Evolutionary conservation across 64 coral and sea anemone genomes (phyloP).

Genomic region (Pocillopora verrucosa): DNA sequence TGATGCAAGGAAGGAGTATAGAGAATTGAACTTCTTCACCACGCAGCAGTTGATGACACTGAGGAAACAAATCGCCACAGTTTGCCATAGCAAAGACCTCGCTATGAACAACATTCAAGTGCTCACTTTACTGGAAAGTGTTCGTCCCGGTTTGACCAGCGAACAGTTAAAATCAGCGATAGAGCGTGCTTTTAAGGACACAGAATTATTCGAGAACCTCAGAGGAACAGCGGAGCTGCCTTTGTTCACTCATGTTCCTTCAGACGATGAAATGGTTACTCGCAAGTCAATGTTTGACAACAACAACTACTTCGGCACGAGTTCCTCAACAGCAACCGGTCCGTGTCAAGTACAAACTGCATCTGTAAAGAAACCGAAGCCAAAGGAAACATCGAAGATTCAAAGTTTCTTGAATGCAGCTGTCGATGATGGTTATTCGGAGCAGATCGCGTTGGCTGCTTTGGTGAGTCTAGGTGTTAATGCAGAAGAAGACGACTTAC

Average conservation of each 20-base stretch:
- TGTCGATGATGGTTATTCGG: conserved; percentile 9
- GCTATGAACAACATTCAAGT: conserved; percentile 32
- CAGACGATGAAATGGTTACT: not conserved
- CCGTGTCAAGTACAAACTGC: not conserved
- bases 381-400: conserved; percentile 4
- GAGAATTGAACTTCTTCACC: conserved; percentile 62
- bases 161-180: not conserved
- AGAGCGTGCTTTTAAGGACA: conserved; percentile 29
- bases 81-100: not conserved
- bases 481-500: conserved; percentile 45
- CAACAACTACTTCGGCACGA: not conserved
- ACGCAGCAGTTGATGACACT: conserved; percentile 66
- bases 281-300: not conserved
- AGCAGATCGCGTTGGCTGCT: conserved; percentile 27
- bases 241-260: not conserved
- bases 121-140: conserved; percentile 51
- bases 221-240: not conserved
- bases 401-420: not conserved
- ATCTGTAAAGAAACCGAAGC: not conserved
- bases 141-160: conserved; percentile 1
- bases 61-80: conserved; percentile 46
- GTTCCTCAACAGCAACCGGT: not conserved
- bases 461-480: conserved; percentile 13
- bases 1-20: conserved; percentile 11
- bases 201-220: not conserved